phyloP scores from a whole-genome alignment of 2,113 vertebrate genomes.

The Forbesichthys agassizii region DNA sequence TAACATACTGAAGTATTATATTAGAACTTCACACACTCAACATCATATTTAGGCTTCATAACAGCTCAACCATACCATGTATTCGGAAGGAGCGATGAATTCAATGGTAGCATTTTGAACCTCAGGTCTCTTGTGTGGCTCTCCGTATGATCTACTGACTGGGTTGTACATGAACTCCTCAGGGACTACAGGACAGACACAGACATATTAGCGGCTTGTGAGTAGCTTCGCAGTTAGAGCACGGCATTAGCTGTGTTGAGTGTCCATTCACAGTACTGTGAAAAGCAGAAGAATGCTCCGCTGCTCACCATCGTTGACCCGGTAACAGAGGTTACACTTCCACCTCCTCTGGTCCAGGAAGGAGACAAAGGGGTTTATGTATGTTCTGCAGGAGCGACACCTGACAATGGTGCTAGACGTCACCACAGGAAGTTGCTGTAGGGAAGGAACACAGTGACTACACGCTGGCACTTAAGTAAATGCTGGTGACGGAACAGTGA shows the following conservation, averaged over 20 bases:
- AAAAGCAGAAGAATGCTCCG: too few species aligned
- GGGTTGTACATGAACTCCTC: constrained; percentile 98
- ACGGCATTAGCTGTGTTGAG: too few species aligned
- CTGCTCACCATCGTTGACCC: constrained; percentile 91
- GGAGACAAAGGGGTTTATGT: constrained; percentile 96
- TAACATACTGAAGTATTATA: too few species aligned
- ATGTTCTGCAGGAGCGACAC: constrained; percentile 95
- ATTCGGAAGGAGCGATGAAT: constrained; percentile 98
- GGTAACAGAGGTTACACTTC: constrained; percentile 96
- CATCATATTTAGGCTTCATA: background rate
- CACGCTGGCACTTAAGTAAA: background rate
- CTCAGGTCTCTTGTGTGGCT: constrained; percentile 94
- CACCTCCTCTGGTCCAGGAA: constrained; percentile 95
- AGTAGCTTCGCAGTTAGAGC: too few species aligned
- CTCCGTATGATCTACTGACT: constrained; percentile 92
- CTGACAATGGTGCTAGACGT: constrained; percentile 96
- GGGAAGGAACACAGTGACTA: constrained; percentile 20
- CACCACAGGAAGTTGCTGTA: constrained; percentile 94
- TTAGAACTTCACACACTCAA: background rate
- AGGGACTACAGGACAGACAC: constrained; percentile 79
- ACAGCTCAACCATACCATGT: constrained; percentile 81
- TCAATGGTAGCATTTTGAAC: constrained; percentile 96
- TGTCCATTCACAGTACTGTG: too few species aligned
- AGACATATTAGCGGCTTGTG: background rate
- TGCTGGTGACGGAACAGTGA: too few species aligned